Evolutionary conservation across 2,888 invertebrate species (phyloP).

Genomic region (Xestia c-nigrum): DNA sequence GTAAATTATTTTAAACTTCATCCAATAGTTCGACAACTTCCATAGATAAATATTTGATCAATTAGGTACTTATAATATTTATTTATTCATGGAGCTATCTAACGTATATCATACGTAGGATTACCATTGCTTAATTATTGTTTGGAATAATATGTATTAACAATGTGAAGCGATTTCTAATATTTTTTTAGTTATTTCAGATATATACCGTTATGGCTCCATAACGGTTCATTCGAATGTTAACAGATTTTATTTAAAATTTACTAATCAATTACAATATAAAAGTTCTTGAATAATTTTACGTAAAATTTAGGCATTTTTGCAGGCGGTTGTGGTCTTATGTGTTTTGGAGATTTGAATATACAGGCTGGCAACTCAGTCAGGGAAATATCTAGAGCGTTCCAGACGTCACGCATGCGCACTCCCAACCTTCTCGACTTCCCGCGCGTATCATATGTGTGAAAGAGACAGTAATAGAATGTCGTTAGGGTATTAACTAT

Average conservation of each 20-base stretch:
- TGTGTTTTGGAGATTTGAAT: slow-evolving; percentile 1
- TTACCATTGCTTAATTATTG: neutral
- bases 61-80: neutral
- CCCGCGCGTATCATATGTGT: neutral
- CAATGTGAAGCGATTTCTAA: neutral
- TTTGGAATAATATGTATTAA: neutral
- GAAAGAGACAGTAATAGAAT: slow-evolving; percentile 10
- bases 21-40: neutral
- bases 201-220: neutral
- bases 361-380: slow-evolving; percentile 16
- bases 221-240: no score
- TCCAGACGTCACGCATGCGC: slow-evolving; percentile 1
- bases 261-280: neutral
- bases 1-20: neutral
- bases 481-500: neutral
- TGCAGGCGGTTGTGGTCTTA: no score
- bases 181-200: neutral
- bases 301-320: no score
- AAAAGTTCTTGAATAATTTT: neutral
- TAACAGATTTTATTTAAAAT: no score
- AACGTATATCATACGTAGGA: neutral
- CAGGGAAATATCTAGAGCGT: slow-evolving; percentile 4
- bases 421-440: neutral
- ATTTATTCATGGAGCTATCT: neutral
- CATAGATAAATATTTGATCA: no score